Evolutionary conservation across 2,888 invertebrate species (phyloP), one percentile per base, ranked within the genome.

Genomic region (Osedax frankpressi): DNA sequence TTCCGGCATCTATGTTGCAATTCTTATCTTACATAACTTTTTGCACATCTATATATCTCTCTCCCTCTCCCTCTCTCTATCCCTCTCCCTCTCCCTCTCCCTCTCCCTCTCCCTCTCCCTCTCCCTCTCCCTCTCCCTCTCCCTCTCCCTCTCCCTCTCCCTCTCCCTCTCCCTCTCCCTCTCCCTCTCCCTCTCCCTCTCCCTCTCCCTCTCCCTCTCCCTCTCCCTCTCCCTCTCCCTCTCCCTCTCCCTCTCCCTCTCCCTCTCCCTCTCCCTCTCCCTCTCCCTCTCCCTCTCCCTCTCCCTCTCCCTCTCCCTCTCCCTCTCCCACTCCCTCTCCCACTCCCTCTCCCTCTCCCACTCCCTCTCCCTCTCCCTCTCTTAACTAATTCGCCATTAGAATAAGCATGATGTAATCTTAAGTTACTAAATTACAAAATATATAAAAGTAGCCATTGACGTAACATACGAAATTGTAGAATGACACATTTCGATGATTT

Each of bases 301-400:
- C 73, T 74, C 74, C 67, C 30, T 65, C 74, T 74, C 73, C 67
- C 67, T 65, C 74, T 74, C 73, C 67, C 67, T 65, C 73, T 74
- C 74, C 67, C 30, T 65, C 73, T 74, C 65, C 67, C 30, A 30
- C 65, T 74, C 74, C 67, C 30, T 65, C 73, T 74, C 73, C 73
- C 67, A 30, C 65, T 74, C 72, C 67, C 30, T 65, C 73, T 74
- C 74, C 73, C 67, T 65, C 73, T 74, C 65, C 67, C 67, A 30
- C 73, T 74, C 73, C 67, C 3, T 65, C 73, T 74, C 73, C 26
- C 44, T 74, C 63, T 63, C 63, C 27, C 63, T 2, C 63, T 63
- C 1, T 63, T 27, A 28, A 24, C 24, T 28, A 3, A 2, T 65
- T n/a, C 28, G 27, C 65, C 24, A 24, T 65, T 65, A 24, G 24